A percentile compares a stretch with the other conserved stretches of the same genome.
These are phyloP conservation scores for Aramus guarauna DNA, from an alignment of 2,113 vertebrate genomes.

Conservation along the genomic window DNA sequence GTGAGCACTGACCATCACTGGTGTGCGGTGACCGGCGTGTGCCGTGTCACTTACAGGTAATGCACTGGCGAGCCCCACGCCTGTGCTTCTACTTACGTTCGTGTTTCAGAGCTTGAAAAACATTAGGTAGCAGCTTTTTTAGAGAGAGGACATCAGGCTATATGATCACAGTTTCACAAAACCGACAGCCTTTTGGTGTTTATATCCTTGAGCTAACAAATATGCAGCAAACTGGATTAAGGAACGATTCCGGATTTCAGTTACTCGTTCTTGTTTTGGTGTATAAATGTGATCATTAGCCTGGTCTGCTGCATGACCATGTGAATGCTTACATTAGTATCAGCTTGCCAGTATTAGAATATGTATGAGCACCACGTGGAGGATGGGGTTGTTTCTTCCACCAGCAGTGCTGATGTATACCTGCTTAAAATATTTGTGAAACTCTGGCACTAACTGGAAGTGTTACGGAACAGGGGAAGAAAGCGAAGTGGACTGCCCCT, in stretches of 20 bases:
- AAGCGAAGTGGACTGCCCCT: neutral
- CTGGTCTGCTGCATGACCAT: neutral
- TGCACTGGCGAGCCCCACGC: neutral
- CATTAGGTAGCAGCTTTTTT: neutral
- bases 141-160: neutral
- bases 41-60: fast-evolving
- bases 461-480: neutral
- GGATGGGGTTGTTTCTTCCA: neutral
- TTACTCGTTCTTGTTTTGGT: neutral
- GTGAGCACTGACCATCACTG: fast-evolving
- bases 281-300: neutral
- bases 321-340: neutral
- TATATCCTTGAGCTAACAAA: neutral
- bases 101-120: neutral
- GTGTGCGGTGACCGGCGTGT: neutral
- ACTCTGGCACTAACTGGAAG: neutral
- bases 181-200: neutral
- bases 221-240: neutral
- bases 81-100: fast-evolving
- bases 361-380: fast-evolving
- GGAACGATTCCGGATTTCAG: neutral
- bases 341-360: neutral
- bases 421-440: neutral
- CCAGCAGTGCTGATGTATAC: neutral
- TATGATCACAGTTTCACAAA: neutral